Conservation (phyloP, 1,140 invertebrate genomes). For the Drosophila rhopaloa region DNA sequence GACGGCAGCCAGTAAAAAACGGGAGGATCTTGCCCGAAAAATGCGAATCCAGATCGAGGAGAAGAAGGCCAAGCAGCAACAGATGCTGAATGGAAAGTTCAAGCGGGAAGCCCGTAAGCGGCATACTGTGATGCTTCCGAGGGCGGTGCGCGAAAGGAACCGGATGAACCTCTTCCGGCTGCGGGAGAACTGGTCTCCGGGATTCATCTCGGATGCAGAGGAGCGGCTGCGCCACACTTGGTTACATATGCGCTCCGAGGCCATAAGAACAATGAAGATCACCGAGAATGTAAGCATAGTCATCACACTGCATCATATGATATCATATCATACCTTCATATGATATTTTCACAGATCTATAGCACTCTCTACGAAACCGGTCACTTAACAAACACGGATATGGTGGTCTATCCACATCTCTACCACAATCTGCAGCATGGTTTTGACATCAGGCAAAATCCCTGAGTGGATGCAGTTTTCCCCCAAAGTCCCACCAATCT, state of each 20-base stretch:
- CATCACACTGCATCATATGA: too few relatives aligned
- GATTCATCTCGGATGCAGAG: conserved; percentile 77
- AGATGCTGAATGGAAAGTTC: conserved; percentile 38
- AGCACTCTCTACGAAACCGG: conserved; percentile 55
- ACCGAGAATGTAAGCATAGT: conserved; percentile 57
- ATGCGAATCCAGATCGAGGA: conserved; percentile 76
- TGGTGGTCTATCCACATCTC: conserved; percentile 66
- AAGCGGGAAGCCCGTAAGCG: conserved; percentile 50
- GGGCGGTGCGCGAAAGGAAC: conserved; percentile 62
- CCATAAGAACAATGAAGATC: conserved; percentile 64
- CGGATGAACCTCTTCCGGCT: conserved; percentile 45
- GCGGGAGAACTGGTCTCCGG: conserved; percentile 71
- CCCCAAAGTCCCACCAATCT: background rate
- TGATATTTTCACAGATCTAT: conserved; percentile 51
- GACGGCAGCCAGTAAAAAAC: conserved; percentile 87
- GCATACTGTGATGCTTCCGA: conserved; percentile 22
- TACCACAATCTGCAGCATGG: conserved; percentile 66
- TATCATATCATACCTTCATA: too few relatives aligned
- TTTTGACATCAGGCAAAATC: conserved; percentile 40
- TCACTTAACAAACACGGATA: conserved; percentile 73
- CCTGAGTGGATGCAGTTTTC: conserved; percentile 10
- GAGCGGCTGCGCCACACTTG: conserved; percentile 75
- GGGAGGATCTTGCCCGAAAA: conserved; percentile 76
- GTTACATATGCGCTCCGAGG: conserved; percentile 72
- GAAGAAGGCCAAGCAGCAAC: conserved; percentile 65